Base-by-base conservation (phyloP, 2,113 vertebrate genomes). In the Telmatochromis sp. region DNA sequence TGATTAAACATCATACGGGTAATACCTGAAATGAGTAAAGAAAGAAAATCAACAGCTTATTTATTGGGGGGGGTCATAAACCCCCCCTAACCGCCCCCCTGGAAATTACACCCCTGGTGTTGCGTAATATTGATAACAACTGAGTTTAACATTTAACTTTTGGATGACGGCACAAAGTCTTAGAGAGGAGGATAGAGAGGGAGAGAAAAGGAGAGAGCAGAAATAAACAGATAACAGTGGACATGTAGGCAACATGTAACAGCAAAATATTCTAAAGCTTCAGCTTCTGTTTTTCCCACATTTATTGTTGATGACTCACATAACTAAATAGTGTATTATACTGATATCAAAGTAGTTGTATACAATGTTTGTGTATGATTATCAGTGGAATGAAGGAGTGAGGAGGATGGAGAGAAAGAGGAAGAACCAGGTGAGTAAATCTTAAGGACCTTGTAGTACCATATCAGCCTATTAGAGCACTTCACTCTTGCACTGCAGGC, bases 401-500 rank as follows among this genome's bases (percentile, higher is more conserved):
- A 57, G 54, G 54, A 57, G 7, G 54, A 57, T 26, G 54, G 54
- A 57, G 54, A 57, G 23, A 26, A 26, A 26, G 54, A 26, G 23
- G 54, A 57, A 57, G 23, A 57, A 26, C 54, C 54, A 57, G 54
- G 54, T 26, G 54, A 57, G 23, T 53, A 21, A 53, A 53, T 53
- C 51, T 53, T 53, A 53, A 4, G 0, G n/a, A 53, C n/a, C 51
- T 53, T 53, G 9, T 53, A 53, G 51, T 11, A 21, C n/a, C 51
- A 53, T 53, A 54, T 21, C 51, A 54, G 0, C n/a, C 51, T 21
- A 11, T 4, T 54, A 54, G 51, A 21, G n/a, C 51, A 21, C 19
- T 54, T 21, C 2, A 0, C n/a, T 54, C 9, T 54, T 0, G 3
- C 51, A 0, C 9, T 54, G 3, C n/a, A 54, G 6, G 51, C 51